Conservation (phyloP, 2,113 vertebrate genomes). For the Heterotilapia buettikoferi region DNA sequence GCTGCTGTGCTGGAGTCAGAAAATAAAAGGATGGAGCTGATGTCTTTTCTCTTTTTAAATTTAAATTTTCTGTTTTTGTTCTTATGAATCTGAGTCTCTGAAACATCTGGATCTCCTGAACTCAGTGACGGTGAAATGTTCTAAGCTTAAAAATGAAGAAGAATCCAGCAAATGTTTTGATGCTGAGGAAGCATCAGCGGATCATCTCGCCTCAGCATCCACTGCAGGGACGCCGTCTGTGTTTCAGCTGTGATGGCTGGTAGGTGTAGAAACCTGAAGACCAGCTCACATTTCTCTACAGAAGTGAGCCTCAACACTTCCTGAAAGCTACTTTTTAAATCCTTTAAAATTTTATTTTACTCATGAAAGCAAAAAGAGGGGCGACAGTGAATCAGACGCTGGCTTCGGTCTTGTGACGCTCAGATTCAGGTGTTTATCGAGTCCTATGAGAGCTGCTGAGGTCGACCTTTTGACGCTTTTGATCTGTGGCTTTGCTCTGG, state of each 20-base stretch:
- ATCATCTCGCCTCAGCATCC: neutral
- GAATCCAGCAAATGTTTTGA: neutral
- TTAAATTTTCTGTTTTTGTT: neutral
- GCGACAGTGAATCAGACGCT: neutral
- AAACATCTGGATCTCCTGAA: neutral
- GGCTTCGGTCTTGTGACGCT: neutral
- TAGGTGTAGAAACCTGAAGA: neutral
- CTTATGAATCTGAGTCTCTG: neutral
- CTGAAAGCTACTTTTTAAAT: neutral
- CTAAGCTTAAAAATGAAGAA: neutral
- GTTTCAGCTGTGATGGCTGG: neutral
- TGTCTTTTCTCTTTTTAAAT: neutral
- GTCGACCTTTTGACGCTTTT: neutral
- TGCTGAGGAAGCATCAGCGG: neutral
- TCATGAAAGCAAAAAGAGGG: neutral
- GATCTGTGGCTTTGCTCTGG: neutral
- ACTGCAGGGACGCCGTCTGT: neutral
- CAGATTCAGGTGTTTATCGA: neutral
- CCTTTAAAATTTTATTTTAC: neutral
- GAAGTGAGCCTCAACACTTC: neutral
- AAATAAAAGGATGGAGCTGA: neutral
- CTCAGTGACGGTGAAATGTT: neutral
- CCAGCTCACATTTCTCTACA: neutral
- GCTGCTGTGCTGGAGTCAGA: neutral
- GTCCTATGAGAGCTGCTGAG: neutral